Base-by-base conservation (phyloP, 1,140 invertebrate genomes). In the Araneus ventricosus region DNA sequence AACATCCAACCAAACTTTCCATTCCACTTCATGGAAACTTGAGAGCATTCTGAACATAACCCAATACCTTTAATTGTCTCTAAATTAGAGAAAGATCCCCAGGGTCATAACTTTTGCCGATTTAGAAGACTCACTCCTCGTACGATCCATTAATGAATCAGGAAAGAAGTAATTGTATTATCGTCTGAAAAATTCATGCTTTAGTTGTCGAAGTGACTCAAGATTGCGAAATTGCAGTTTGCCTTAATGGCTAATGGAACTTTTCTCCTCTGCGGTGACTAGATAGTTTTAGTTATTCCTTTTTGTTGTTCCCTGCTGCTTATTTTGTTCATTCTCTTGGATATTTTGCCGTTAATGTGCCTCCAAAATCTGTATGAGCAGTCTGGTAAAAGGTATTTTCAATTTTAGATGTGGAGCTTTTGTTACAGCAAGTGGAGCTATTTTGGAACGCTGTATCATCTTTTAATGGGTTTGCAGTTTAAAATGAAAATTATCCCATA, bases 161-260 rank as follows among this genome's bases (percentile, higher is more conserved):
- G 24, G 80, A 41, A 41, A 75, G 17, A 10, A 30, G 17, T 82
- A 82, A 82, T 82, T 82, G 80, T n/a, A 82, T 82, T 82, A 82
- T 4, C 80, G 41, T 39, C 39, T 52, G 80, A 41, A 52, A 82
- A 82, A 45, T 52, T 27, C 24, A 41, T 52, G 20, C 27, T 27
- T 80, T 80, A 6, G 7, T 45, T 22, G 37, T 45, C 24, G 39
- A 82, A 82, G 80, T 27, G 22, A n/a, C 80, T 37, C 70, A 75
- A 75, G 70, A 75, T 75, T 30, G 70, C 14, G 70, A 37, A 34
- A 37, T 75, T 30, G 70, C 70, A 37, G 70, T 17, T 75, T 37
- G 5, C 70, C 70, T 75, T 82, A 82, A 82, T 82, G 41, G 80
- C 80, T 82, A 82, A 82, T 82, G 80, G 80, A 82, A 22, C 34